Evolutionary conservation across 64 coral and sea anemone genomes (phyloP), one percentile per base, ranked within the genome.

Genomic region (Montipora foliosa): DNA sequence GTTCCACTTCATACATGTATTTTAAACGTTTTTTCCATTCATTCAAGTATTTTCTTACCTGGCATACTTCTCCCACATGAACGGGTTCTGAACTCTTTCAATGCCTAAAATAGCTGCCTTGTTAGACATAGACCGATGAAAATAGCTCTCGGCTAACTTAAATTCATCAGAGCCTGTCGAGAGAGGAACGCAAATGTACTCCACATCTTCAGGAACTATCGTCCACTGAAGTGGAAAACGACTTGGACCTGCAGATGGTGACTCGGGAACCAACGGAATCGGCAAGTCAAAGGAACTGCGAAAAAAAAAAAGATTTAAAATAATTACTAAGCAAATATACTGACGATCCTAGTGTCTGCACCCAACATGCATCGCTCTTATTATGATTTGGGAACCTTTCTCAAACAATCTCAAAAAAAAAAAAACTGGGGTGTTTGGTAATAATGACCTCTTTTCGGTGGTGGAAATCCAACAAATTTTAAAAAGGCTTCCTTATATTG

Each of bases 61-160:
- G 22, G 86, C n/a, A 79, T 94, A 97, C 74, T 88, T 92, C 60
- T 89, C 84, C 96, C 93, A 89, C 93, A 95, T 61, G 61, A 76
- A 67, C 46, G 86, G 89, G 84, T 97, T 97, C 77, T 97, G 96
- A 52, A 97, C 96, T 50, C 96, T 64, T 25, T 91, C 89, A 79
- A 97, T 79, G 47, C 79, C 80, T 14, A 74, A 13, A 80, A 97
- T 86, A 45, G 46, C 46, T n/a, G 88, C 77, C 47, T 61, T 60
- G 68, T 37, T 24, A 29, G 72, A 47, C 78, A 97, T 95, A 4
- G 96, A 79, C 67, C 55, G 64, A 19, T 49, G 53, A 68, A 97
- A 97, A 19, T 88, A 12, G 5, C 47, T 62, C 12, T 97, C 48
- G 46, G 91, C 88, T 3, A 89, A 77, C 80, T 95, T 94, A 49